A percentile compares a stretch with the other conserved stretches of the same genome.
These are phyloP conservation scores for Danio choprae DNA, from an alignment of 2,797 vertebrate genomes.

Conservation along the genomic window DNA sequence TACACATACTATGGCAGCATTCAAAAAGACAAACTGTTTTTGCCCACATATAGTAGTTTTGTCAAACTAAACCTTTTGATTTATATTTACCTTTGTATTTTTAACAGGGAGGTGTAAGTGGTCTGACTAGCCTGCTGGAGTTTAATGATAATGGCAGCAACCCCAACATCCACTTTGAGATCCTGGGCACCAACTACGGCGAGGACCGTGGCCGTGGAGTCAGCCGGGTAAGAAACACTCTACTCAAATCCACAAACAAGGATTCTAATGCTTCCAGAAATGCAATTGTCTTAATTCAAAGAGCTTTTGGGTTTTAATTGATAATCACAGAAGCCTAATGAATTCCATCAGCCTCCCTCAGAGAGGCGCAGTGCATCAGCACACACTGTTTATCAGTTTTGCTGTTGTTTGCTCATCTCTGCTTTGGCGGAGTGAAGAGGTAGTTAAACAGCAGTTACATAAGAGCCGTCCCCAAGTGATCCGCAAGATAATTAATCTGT, in stretches of 20 bases:
- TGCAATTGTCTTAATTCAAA: conserved; percentile 56
- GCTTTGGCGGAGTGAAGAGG: conserved; percentile 46
- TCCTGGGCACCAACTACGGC: conserved; percentile 96
- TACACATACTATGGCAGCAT: neutral
- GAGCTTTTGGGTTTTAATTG: conserved; percentile 63
- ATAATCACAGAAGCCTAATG: conserved; percentile 67
- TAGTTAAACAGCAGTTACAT: conserved; percentile 49
- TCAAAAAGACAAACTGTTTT: neutral
- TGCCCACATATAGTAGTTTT: neutral
- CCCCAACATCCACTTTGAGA: conserved; percentile 97
- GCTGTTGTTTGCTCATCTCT: conserved; percentile 50
- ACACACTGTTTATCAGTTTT: conserved; percentile 53
- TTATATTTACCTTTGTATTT: neutral
- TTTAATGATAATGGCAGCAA: conserved; percentile 94
- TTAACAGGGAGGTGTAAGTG: conserved; percentile 88
- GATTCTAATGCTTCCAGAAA: conserved; percentile 24
- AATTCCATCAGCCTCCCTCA: conserved; percentile 60
- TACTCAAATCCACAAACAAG: neutral
- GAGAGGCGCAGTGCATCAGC: conserved; percentile 39
- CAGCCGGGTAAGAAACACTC: conserved; percentile 84
- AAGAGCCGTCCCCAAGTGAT: conserved; percentile 44
- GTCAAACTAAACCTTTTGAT: conserved; percentile 6
- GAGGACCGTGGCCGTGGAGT: conserved; percentile 95
- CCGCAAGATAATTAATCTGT: conserved; percentile 61
- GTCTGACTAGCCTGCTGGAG: conserved; percentile 92